phyloP scores from a whole-genome alignment of 2,113 vertebrate genomes.

The Emydura subglobosa region DNA sequence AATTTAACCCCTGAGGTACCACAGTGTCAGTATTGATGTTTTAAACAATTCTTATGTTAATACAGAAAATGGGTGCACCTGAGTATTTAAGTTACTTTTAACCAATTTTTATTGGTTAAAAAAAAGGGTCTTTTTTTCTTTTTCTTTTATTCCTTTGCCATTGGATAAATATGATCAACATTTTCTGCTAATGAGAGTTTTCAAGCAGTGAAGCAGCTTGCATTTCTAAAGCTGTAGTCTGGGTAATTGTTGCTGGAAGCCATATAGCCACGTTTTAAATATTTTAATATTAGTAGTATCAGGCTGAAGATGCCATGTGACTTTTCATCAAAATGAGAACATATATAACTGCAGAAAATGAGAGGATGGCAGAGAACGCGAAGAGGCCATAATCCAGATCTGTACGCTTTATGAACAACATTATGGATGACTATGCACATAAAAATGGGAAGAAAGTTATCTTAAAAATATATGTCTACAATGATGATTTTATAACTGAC shows the following conservation, averaged over 20 bases:
- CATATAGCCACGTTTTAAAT: neutral
- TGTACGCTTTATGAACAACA: neutral
- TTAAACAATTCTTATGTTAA: neutral
- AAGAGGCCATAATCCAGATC: neutral
- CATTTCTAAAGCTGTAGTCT: constrained; percentile 4
- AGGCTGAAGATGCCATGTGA: neutral
- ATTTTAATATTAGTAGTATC: neutral
- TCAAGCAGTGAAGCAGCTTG: neutral
- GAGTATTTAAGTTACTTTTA: neutral
- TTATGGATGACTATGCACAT: neutral
- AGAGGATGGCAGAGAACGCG: neutral
- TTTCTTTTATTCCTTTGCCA: neutral
- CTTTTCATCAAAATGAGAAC: constrained; percentile 12
- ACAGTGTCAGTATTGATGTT: neutral
- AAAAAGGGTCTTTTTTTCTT: neutral
- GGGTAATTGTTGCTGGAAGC: neutral
- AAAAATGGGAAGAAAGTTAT: neutral
- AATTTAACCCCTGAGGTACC: neutral
- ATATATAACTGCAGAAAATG: neutral
- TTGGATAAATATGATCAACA: neutral
- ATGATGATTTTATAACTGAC: neutral
- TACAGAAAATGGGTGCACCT: neutral
- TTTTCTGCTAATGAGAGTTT: neutral
- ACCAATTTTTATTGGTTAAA: neutral
- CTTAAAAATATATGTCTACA: neutral